Percentiles rank a stretch among this genome's conserved stretches.
These are phyloP conservation scores for Melanotaenia maccullochi DNA, from an alignment of 2,797 vertebrate species.

Conservation along the genomic window DNA sequence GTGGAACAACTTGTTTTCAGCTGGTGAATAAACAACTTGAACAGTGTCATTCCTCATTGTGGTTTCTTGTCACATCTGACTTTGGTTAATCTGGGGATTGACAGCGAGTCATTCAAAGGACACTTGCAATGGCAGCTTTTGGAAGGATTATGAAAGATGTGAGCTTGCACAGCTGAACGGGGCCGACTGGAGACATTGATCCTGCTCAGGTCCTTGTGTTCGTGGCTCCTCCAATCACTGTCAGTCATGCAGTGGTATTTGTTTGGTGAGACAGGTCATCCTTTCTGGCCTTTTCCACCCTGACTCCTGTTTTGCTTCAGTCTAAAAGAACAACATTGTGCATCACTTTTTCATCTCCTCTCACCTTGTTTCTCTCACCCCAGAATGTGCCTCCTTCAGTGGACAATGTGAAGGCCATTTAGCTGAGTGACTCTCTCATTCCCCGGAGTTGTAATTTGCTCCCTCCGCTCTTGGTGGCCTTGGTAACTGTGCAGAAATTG, in stretches of 20 bases:
- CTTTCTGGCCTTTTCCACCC: slow-evolving; percentile 24
- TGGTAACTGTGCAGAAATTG: slow-evolving; percentile 44
- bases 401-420: slow-evolving; percentile 58
- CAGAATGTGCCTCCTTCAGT: slow-evolving; percentile 28
- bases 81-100: slow-evolving; percentile 65
- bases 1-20: slow-evolving; percentile 6
- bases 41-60: slow-evolving; percentile 36
- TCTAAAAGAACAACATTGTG: slow-evolving; percentile 31
- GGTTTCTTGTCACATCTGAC: slow-evolving; percentile 65
- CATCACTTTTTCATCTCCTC: slow-evolving; percentile 41
- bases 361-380: slow-evolving; percentile 45
- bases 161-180: slow-evolving; percentile 42
- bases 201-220: slow-evolving; percentile 36
- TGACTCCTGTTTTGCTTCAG: slow-evolving; percentile 29
- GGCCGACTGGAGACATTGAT: slow-evolving; percentile 40
- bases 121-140: slow-evolving; percentile 52
- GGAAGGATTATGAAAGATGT: slow-evolving; percentile 61
- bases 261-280: slow-evolving; percentile 23
- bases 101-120: slow-evolving; percentile 48
- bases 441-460: slow-evolving; percentile 42
- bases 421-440: slow-evolving; percentile 53
- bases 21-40: slow-evolving; percentile 22
- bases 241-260: slow-evolving; percentile 24
- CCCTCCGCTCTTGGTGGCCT: slow-evolving; percentile 32
- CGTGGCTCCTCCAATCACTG: slow-evolving; percentile 22